A percentile compares a stretch with the other conserved stretches of the same genome.
phyloP scores from a whole-genome alignment of 1,140 invertebrate genomes.

The Hyposmocoma kahamanoa region DNA sequence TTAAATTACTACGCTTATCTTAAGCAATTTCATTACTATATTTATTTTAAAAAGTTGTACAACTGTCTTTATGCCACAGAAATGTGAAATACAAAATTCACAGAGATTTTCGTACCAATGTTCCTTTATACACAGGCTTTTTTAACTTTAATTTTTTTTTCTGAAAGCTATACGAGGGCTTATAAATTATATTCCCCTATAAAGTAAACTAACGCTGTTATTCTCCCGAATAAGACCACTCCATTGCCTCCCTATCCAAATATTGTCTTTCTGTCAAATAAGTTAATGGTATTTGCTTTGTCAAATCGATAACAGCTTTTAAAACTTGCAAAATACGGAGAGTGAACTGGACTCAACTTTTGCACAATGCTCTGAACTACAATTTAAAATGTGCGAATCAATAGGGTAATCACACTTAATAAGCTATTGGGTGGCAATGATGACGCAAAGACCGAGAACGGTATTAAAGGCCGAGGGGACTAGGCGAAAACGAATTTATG shows the following conservation, averaged over 20 bases:
- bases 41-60: too few species aligned
- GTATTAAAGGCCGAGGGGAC: background rate
- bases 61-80: too few species aligned
- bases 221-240: constrained; percentile 7
- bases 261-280: constrained; percentile 24
- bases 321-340: background rate
- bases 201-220: too few species aligned
- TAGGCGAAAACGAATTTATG: constrained; percentile 15
- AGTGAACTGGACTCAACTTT: constrained; percentile 6
- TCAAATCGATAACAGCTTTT: background rate
- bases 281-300: constrained; percentile 19
- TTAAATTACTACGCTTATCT: constrained; percentile 1
- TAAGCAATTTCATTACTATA: too few species aligned
- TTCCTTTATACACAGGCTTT: too few species aligned
- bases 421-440: constrained; percentile 28
- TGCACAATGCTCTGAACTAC: constrained; percentile 22
- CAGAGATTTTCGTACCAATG: too few species aligned
- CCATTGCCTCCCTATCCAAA: constrained; percentile 17
- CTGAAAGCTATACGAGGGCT: too few species aligned
- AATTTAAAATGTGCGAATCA: constrained; percentile 27
- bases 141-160: too few species aligned
- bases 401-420: constrained; percentile 31
- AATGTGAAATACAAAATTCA: too few species aligned
- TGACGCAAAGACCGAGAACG: constrained; percentile 10
- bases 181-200: too few species aligned